Evolutionary conservation across 2,888 invertebrate species (phyloP).

Genomic region (Aleiodes testaceus): DNA sequence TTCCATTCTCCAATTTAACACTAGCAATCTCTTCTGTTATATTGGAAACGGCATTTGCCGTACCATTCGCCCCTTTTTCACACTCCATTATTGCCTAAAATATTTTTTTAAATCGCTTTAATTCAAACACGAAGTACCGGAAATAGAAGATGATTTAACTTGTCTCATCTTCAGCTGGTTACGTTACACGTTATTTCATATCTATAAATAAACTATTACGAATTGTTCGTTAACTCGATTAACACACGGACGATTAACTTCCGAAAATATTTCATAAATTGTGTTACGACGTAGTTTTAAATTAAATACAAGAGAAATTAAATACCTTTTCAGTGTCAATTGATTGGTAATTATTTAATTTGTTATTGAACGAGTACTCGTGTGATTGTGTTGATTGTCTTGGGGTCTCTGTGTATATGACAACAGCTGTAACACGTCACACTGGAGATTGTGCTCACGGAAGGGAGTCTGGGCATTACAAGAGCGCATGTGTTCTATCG

Average conservation of each 20-base stretch:
- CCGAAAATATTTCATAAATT: not conserved
- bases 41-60: conserved; percentile 45
- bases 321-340: not conserved
- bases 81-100: conserved; percentile 44
- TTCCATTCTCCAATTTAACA: conserved; percentile 60
- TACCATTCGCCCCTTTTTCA: conserved; percentile 20
- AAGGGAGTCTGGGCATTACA: conserved; percentile 43
- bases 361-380: not conserved
- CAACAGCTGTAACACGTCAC: conserved; percentile 45
- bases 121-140: not conserved
- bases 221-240: conserved; percentile 52
- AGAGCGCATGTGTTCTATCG: conserved; percentile 69
- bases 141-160: conserved; percentile 12
- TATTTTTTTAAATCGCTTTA: conserved; percentile 8
- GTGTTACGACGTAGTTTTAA: not conserved
- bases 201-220: conserved; percentile 67
- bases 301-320: not conserved
- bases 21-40: conserved; percentile 58
- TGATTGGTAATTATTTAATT: not conserved
- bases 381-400: not conserved
- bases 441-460: conserved; percentile 47
- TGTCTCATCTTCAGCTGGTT: conserved; percentile 1
- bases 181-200: conserved; percentile 54
- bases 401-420: conserved; percentile 6
- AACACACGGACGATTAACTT: conserved; percentile 38